Conservation (phyloP, 2,113 vertebrate genomes). For the Lepus americanus region DNA sequence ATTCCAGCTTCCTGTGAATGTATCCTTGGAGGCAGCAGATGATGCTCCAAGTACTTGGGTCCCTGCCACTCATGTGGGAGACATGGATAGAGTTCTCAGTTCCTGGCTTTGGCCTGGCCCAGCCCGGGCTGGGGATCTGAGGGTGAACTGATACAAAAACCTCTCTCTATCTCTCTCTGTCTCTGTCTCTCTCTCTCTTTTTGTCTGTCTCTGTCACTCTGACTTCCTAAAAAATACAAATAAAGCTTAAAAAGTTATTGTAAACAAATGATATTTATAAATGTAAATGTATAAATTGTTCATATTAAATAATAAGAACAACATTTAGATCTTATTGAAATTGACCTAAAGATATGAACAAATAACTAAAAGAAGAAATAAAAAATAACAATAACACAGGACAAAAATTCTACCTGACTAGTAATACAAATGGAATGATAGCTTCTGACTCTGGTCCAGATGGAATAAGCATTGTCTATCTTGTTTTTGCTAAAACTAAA, state of each 20-base stretch:
- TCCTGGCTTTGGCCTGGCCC: too few relatives aligned
- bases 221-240: too few relatives aligned
- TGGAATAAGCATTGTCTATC: background rate
- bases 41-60: too few relatives aligned
- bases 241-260: background rate
- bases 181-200: too few relatives aligned
- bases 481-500: background rate
- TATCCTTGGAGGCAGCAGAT: too few relatives aligned
- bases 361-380: slow-evolving; percentile 12
- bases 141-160: too few relatives aligned
- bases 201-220: too few relatives aligned
- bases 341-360: slow-evolving; percentile 1
- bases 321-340: slow-evolving; percentile 44
- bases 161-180: too few relatives aligned
- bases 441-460: background rate
- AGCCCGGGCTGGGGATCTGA: too few relatives aligned
- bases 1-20: too few relatives aligned
- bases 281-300: background rate
- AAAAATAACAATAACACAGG: slow-evolving; percentile 28
- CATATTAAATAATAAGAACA: slow-evolving; percentile 49
- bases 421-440: background rate
- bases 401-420: slow-evolving; percentile 9
- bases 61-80: too few relatives aligned
- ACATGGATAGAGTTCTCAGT: too few relatives aligned
- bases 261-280: background rate